Conservation (phyloP, 2,113 vertebrate species). For the Onychostruthus taczanowskii region DNA sequence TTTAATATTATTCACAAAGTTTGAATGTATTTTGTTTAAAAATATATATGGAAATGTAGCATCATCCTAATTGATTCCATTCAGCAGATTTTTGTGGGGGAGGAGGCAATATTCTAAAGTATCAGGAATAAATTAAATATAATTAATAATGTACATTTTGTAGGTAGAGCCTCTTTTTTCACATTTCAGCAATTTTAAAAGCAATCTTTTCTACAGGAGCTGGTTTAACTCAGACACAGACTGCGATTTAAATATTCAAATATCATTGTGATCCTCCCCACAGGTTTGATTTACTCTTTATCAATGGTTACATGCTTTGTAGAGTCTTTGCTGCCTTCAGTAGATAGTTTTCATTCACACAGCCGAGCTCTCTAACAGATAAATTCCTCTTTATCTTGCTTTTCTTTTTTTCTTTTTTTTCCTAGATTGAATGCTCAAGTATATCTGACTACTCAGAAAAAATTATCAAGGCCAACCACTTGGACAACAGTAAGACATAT, state of each 20-base stretch:
- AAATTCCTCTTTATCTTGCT: slow-evolving; percentile 4
- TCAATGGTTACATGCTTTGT: background rate
- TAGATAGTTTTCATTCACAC: background rate
- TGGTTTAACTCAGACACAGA: background rate
- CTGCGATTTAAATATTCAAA: background rate
- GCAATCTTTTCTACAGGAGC: background rate
- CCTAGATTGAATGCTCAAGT: slow-evolving; percentile 97
- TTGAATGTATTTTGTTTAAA: background rate
- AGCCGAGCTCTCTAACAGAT: background rate
- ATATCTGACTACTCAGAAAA: slow-evolving; percentile 98
- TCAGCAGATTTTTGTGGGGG: background rate
- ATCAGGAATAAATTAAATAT: background rate
- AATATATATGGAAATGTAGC: background rate
- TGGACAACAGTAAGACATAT: slow-evolving; percentile 89
- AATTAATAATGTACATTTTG: background rate
- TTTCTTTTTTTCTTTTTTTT: background rate
- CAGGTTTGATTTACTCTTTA: background rate
- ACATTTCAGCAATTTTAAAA: background rate
- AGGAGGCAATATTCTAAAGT: background rate
- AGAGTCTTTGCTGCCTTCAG: background rate
- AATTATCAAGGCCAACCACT: slow-evolving; percentile 97
- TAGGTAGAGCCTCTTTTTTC: background rate
- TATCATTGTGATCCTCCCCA: background rate
- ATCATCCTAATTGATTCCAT: background rate
- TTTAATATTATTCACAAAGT: background rate